Percentiles rank a stretch among this genome's conserved stretches.
phyloP scores from a whole-genome alignment of 2,113 vertebrate species.

The Gymnobelideus leadbeateri region DNA sequence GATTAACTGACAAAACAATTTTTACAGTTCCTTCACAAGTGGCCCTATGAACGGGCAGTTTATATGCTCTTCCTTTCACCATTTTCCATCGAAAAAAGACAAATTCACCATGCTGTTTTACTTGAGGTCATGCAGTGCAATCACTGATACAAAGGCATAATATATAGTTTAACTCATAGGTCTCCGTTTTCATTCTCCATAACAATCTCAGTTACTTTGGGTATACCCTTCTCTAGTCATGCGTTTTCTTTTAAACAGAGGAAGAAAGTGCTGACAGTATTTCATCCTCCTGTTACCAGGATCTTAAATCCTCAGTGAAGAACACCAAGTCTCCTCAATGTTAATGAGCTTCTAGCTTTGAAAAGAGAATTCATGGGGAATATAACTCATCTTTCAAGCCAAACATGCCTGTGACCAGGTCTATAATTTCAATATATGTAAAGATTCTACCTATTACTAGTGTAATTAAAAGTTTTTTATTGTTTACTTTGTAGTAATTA shows the following conservation, averaged over 20 bases:
- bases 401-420: neutral
- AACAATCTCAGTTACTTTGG: conserved; percentile 25
- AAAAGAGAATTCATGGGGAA: conserved; percentile 30
- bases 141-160: conserved; percentile 38
- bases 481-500: conserved; percentile 16
- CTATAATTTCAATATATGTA: conserved; percentile 18
- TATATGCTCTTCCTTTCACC: conserved; percentile 32
- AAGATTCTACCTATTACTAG: neutral
- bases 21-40: conserved; percentile 53
- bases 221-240: neutral
- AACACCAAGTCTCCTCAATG: conserved; percentile 49
- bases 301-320: conserved; percentile 41
- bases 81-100: conserved; percentile 47
- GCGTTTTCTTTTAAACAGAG: conserved; percentile 35
- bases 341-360: conserved; percentile 44
- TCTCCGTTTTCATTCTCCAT: conserved; percentile 32
- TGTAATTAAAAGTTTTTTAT: neutral
- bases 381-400: conserved; percentile 53
- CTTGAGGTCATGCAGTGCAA: neutral
- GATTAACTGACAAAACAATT: conserved; percentile 52
- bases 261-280: conserved; percentile 24
- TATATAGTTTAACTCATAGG: conserved; percentile 6
- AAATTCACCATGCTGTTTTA: conserved; percentile 46
- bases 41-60: conserved; percentile 36
- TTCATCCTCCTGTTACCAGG: conserved; percentile 17